Conservation (phyloP, 2,888 invertebrate species). For the Acrobasis repandana region DNA sequence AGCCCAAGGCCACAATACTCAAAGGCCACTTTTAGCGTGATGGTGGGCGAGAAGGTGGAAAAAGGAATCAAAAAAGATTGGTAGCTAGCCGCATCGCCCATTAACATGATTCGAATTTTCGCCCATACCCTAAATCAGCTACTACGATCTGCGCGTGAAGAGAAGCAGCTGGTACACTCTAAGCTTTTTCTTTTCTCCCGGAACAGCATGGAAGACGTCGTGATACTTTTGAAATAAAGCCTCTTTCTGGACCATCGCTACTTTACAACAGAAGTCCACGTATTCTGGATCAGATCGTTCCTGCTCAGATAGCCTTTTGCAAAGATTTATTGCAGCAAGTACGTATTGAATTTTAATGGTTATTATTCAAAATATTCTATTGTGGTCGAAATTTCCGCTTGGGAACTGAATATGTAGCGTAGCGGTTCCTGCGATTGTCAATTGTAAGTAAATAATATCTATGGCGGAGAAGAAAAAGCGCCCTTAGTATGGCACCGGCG, state of each 20-base stretch:
- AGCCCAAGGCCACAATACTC: constrained; percentile 26
- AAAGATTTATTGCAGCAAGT: constrained; percentile 74
- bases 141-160: too few relatives aligned
- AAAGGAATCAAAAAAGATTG: constrained; percentile 1
- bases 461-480: neutral
- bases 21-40: too few relatives aligned
- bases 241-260: constrained; percentile 42
- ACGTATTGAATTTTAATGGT: constrained; percentile 78
- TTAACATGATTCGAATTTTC: too few relatives aligned
- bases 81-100: too few relatives aligned
- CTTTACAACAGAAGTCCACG: constrained; percentile 27
- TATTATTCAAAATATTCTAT: constrained; percentile 51
- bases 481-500: neutral
- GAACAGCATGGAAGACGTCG: too few relatives aligned
- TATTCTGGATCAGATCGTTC: constrained; percentile 73
- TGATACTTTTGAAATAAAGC: too few relatives aligned
- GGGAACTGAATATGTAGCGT: constrained; percentile 12
- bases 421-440: constrained; percentile 15
- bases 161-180: too few relatives aligned
- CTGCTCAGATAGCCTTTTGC: constrained; percentile 77
- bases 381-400: constrained; percentile 34
- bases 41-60: too few relatives aligned
- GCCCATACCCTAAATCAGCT: too few relatives aligned
- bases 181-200: too few relatives aligned
- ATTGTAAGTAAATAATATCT: constrained; percentile 16